Conservation (phyloP, 2,888 invertebrate species). For the Nephrotoma flavescens region DNA sequence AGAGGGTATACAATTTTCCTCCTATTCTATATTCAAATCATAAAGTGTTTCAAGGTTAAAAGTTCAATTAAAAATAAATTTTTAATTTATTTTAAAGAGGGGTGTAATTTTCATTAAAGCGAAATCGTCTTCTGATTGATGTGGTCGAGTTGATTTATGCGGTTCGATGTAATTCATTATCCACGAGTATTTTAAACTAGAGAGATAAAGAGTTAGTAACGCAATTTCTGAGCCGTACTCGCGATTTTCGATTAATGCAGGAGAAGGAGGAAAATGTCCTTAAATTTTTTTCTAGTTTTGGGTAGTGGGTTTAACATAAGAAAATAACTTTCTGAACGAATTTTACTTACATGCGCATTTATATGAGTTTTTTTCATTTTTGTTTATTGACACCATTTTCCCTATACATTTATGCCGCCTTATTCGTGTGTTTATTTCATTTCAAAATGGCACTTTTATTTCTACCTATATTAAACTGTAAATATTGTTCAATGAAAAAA, state of each 20-base stretch:
- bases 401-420: neutral
- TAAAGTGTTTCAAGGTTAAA: neutral
- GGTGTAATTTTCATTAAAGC: neutral
- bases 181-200: neutral
- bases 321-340: neutral
- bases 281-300: neutral
- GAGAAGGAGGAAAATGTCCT: neutral
- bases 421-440: neutral
- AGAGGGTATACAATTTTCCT: neutral
- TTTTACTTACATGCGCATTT: neutral
- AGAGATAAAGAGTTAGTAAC: too few relatives aligned
- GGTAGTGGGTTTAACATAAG: neutral
- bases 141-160: neutral
- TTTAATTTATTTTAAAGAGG: neutral
- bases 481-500: too few relatives aligned
- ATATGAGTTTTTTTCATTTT: neutral
- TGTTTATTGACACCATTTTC: neutral
- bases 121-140: neutral
- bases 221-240: too few relatives aligned
- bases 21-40: neutral
- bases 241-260: too few relatives aligned
- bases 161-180: neutral
- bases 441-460: neutral
- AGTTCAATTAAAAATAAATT: neutral
- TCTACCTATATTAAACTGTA: neutral